Evolutionary conservation across 2,888 invertebrate genomes (phyloP).

Genomic region (Drosophila affinis): DNA sequence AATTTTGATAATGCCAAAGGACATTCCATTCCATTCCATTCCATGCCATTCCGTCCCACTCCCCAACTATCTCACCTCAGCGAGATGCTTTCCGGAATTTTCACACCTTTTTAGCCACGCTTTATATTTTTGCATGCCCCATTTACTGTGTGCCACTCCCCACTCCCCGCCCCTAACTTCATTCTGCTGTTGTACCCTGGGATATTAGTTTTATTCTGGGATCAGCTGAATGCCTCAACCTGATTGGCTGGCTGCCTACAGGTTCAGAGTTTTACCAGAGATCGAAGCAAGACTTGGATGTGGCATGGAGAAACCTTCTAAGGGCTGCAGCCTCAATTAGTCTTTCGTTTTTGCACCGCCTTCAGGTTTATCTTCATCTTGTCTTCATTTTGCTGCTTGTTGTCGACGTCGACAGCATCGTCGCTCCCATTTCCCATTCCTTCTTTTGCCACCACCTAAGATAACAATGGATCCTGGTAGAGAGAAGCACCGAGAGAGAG

Average conservation of each 20-base stretch:
- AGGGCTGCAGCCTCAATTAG: constrained; percentile 20
- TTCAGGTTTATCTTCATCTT: constrained; percentile 24
- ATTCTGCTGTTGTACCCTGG: constrained; percentile 1
- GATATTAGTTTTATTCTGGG: constrained; percentile 41
- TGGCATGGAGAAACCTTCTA: background rate
- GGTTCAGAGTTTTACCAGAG: no score
- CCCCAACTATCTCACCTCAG: constrained; percentile 4
- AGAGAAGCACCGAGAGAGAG: no score
- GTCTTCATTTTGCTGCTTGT: constrained; percentile 4
- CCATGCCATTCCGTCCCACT: constrained; percentile 19
- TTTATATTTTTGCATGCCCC: constrained; percentile 21
- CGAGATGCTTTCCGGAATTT: constrained; percentile 42
- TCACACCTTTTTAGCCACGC: constrained; percentile 61
- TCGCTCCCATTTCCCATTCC: background rate
- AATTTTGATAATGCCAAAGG: constrained; percentile 74
- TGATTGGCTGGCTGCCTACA: constrained; percentile 1
- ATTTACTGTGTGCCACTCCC: constrained; percentile 20
- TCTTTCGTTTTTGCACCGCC: constrained; percentile 9
- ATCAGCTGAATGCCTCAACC: constrained; percentile 38
- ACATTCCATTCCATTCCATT: constrained; percentile 37
- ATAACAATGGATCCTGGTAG: constrained; percentile 10
- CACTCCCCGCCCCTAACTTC: background rate
- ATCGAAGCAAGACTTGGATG: no score
- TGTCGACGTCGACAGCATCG: constrained; percentile 33
- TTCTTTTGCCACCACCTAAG: background rate